Evolutionary conservation across 1,140 invertebrate species (phyloP).

Genomic region (Drosophila ironensis): DNA sequence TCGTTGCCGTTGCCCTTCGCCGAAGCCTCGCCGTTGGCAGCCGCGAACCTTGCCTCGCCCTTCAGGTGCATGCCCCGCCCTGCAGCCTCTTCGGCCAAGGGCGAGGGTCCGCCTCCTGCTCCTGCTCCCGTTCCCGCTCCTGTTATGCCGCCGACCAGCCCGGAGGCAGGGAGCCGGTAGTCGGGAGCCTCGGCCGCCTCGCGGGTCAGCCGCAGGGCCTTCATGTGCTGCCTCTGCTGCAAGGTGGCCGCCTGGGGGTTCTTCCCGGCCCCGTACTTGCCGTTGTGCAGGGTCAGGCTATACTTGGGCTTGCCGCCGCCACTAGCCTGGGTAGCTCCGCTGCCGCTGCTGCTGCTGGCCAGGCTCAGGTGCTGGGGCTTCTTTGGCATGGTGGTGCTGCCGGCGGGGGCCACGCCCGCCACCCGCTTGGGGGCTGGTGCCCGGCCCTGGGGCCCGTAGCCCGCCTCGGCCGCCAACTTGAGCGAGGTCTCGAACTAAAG

Average conservation of each 20-base stretch:
- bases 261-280: slow-evolving; percentile 38
- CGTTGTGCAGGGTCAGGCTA: slow-evolving; percentile 41
- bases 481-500: slow-evolving; percentile 81
- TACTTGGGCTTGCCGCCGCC: slow-evolving; percentile 33
- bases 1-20: slow-evolving; percentile 29
- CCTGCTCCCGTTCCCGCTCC: too few species aligned
- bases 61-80: slow-evolving; percentile 54
- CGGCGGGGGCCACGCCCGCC: neutral
- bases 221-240: slow-evolving; percentile 60
- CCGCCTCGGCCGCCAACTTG: slow-evolving; percentile 55
- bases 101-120: slow-evolving; percentile 15
- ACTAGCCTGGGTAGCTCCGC: too few species aligned
- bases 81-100: slow-evolving; percentile 53
- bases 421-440: slow-evolving; percentile 6
- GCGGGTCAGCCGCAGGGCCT: slow-evolving; percentile 58
- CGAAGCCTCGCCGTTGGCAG: slow-evolving; percentile 52
- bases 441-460: neutral
- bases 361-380: slow-evolving; percentile 69
- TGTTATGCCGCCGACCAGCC: too few species aligned
- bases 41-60: slow-evolving; percentile 5
- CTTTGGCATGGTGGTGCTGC: slow-evolving; percentile 63
- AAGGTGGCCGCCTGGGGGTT: slow-evolving; percentile 20
- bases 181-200: slow-evolving; percentile 30
- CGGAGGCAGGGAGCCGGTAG: slow-evolving; percentile 45
- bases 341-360: slow-evolving; percentile 16